Evolutionary conservation across 2,113 vertebrate species (phyloP), one percentile per base, ranked within the genome.

Genomic region (Rhegmatorhina hoffmannsi): DNA sequence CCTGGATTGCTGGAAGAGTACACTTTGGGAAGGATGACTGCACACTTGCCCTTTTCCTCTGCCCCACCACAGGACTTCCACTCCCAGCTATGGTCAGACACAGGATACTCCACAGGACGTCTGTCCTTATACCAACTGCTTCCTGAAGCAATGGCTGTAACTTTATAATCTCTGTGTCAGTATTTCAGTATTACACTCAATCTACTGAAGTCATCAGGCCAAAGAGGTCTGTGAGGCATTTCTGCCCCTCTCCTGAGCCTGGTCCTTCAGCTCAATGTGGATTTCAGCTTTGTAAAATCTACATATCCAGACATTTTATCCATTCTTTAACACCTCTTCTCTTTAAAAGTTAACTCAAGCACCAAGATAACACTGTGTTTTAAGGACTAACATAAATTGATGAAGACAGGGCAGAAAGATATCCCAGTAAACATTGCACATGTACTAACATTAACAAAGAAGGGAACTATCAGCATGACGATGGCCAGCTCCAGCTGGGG

Each of bases 381-480:
- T 34, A 72, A 73, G 44, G 58, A 66, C 40, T 83, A 66, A 67
- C 10, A 8, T 60, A 79, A 67, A 75, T 46, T 76, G 80, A 68
- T 38, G 47, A 86, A 58, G 28, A 91, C 13, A 33, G 5, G 24
- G 78, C 63, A 88, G 75, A 86, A 63, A 59, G 62, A 60, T 50
- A 82, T 7, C 85, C 50, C 92, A 33, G 56, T 5, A 43, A 94
- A 81, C 36, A 47, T 68, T 52, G 69, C 59, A 67, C 14, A 72
- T 47, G 78, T 84, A 98, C 99, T 99, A 98, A 99, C 99, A 46
- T 99, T 99, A 92, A 99, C 98, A 94, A 99, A 99, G 98, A 99
- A 99, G 43, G 99, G 99, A 78, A 99, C 99, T 67, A 99, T 99
- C 94, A 99, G 98, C 99, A 99, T 99, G 96, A 99, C 99, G 68